These are phyloP conservation scores for Carassius auratus DNA, from an alignment of 2,113 vertebrate species.

Conservation along the genomic window DNA sequence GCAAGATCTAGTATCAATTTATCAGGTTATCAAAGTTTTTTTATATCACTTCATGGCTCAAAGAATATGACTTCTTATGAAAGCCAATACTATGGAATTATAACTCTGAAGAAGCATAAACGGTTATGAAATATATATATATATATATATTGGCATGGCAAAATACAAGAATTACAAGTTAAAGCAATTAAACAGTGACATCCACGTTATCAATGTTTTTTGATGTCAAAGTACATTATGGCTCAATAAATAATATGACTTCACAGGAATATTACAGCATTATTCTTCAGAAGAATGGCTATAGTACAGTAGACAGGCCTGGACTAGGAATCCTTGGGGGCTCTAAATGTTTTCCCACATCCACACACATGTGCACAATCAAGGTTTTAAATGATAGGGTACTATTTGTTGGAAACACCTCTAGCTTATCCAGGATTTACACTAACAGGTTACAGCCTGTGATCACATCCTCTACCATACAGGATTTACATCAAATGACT, in stretches of 20 bases:
- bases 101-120: background rate
- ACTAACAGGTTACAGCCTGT: no score
- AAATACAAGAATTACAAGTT: background rate
- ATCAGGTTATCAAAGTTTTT: background rate
- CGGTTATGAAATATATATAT: no score
- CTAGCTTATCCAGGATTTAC: no score
- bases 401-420: no score
- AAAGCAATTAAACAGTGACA: background rate
- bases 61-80: background rate
- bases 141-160: no score
- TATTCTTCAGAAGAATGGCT: background rate
- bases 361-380: no score
- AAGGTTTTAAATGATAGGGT: no score
- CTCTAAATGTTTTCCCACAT: no score
- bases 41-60: background rate
- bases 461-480: no score
- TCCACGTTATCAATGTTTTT: background rate
- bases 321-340: no score
- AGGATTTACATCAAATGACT: no score
- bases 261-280: background rate
- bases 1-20: background rate
- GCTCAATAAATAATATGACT: background rate
- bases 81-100: background rate
- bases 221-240: background rate
- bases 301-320: no score